Evolutionary conservation across 2,797 vertebrate species (phyloP).

Genomic region (Anniella stebbinsi): DNA sequence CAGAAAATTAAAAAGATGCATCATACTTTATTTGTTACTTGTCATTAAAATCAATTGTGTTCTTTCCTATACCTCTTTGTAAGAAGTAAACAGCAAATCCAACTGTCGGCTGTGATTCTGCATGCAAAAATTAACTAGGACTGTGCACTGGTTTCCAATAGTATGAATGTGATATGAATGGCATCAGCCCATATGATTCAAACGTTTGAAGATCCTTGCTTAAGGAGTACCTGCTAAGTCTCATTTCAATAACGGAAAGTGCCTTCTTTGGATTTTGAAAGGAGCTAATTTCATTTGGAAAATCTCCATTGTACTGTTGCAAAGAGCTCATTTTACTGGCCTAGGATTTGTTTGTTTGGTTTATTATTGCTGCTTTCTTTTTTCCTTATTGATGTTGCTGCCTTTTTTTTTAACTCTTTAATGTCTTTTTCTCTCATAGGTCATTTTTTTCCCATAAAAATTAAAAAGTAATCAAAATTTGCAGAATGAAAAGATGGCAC

Average conservation of each 20-base stretch:
- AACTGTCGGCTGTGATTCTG: not conserved
- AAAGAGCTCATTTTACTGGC: not conserved
- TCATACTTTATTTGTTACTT: not conserved
- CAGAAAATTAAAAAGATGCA: not conserved
- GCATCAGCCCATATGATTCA: not conserved
- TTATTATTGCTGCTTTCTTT: too few relatives aligned
- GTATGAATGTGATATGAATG: not conserved
- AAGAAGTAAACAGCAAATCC: not conserved
- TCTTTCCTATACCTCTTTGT: not conserved
- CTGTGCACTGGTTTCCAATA: not conserved
- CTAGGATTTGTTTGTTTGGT: not conserved
- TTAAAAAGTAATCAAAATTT: slow-evolving; percentile 83
- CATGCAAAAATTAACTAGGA: not conserved
- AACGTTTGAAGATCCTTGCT: not conserved
- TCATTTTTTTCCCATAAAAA: slow-evolving; percentile 80
- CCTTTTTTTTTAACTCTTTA: not conserved
- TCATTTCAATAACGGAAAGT: not conserved
- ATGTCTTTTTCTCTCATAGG: slow-evolving; percentile 72
- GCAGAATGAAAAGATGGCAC: slow-evolving; percentile 99
- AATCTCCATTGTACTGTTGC: not conserved
- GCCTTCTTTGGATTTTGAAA: not conserved
- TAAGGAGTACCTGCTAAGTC: not conserved
- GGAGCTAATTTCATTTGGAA: not conserved
- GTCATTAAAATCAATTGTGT: not conserved
- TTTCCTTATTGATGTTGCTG: not conserved